Base-by-base conservation (phyloP, 2,797 vertebrate genomes). In the Loriculus beryllinus region DNA sequence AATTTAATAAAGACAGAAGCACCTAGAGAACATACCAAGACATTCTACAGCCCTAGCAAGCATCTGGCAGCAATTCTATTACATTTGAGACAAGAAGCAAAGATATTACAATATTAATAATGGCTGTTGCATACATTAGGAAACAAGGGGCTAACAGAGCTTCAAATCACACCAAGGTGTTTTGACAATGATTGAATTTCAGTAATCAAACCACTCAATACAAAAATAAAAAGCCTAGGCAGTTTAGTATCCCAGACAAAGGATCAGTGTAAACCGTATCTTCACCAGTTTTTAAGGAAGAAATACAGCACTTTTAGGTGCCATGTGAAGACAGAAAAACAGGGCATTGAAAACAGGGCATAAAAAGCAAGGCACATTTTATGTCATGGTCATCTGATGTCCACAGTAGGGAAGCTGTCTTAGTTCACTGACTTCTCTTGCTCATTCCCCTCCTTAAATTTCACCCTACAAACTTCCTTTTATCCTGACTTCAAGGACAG, bases 1-100 rank as follows among this genome's bases (percentile, higher is more conserved):
- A 86, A 67, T 95, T 92, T 92, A 88, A 89, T 86, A 82, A 88
- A 92, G 71, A 51, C 33, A 92, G 62, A 65, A 91, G 56, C 51
- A 92, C 42, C 70, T 63, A 65, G 43, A 95, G 72, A 90, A 85
- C 59, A 82, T 52, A 80, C 28, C 40, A 90, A 93, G 86, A 45
- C 7, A 90, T 74, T 90, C 57, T 64, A 45, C 33, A 82, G 64
- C 40, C 47, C 43, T 76, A 64, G 64, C 85, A 95, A 90, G 75
- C 67, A 88, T 82, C 74, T 88, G 65, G n/a, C 60, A 88, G 33
- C 64, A 92, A 88, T 84, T 90, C 70, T 60, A 86, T 70, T 67
- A 62, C 48, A 56, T 80, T 77, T 82, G 68, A 94, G 78, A 84
- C 33, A 77, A 54, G 35, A 82, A 89, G 31, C 47, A 88, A 82